A percentile compares a stretch with the other conserved stretches of the same genome.
phyloP scores from a whole-genome alignment of 2,888 invertebrate species.

The Drosophila anceps region DNA sequence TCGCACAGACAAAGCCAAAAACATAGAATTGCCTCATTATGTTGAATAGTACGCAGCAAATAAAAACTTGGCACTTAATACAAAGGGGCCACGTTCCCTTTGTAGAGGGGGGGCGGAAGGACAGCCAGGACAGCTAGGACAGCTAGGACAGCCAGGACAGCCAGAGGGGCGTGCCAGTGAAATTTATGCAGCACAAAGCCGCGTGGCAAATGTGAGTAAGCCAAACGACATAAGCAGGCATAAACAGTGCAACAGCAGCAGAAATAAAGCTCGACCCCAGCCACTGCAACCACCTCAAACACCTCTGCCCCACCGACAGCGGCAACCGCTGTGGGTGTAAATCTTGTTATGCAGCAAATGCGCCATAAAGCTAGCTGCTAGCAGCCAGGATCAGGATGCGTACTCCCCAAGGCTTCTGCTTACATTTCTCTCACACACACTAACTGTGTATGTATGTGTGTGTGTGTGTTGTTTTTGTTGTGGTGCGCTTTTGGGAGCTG shows the following conservation, averaged over 20 bases:
- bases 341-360: constrained; percentile 78
- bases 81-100: constrained; percentile 66
- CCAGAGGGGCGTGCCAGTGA: constrained; percentile 47
- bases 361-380: constrained; percentile 72
- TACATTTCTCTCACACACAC: constrained; percentile 19
- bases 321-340: constrained; percentile 64
- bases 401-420: constrained; percentile 45
- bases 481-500: constrained; percentile 48
- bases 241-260: constrained; percentile 60
- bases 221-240: constrained; percentile 79
- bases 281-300: constrained; percentile 1
- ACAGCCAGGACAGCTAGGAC: not conserved
- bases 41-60: constrained; percentile 61
- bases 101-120: not conserved
- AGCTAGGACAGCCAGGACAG: not conserved
- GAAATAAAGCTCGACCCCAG: constrained; percentile 10
- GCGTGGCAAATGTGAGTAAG: constrained; percentile 78
- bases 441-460: too few relatives aligned
- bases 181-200: constrained; percentile 78
- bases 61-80: constrained; percentile 74
- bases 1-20: constrained; percentile 33
- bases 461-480: constrained; percentile 26
- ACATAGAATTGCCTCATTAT: constrained; percentile 73
- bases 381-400: constrained; percentile 49
- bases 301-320: not conserved